phyloP scores from a whole-genome alignment of 2,888 invertebrate species.

The Hoplodrina blanda region DNA sequence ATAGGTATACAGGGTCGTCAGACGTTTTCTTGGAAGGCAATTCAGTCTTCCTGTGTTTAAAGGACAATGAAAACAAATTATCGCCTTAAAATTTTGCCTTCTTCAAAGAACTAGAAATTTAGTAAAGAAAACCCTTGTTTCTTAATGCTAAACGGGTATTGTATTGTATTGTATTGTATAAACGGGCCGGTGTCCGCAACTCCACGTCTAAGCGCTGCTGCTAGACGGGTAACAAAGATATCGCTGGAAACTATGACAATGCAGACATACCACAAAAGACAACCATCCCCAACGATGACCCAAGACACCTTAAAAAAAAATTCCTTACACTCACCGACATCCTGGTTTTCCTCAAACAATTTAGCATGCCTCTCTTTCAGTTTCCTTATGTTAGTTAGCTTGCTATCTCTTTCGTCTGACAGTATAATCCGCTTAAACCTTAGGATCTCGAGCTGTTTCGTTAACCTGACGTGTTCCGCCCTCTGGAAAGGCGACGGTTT shows the following conservation, averaged over 20 bases:
- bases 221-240: too few species aligned
- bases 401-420: conserved; percentile 93
- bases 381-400: conserved; percentile 91
- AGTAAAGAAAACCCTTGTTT: too few species aligned
- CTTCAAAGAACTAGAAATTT: too few species aligned
- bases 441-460: conserved; percentile 93
- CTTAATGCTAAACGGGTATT: too few species aligned
- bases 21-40: too few species aligned
- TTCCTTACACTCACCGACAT: conserved; percentile 89
- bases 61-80: too few species aligned
- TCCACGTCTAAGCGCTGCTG: too few species aligned
- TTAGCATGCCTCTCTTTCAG: conserved; percentile 92
- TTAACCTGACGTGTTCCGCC: conserved; percentile 91
- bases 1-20: too few species aligned
- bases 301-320: conserved; percentile 36
- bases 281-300: neutral
- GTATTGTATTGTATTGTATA: too few species aligned
- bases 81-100: too few species aligned
- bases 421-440: conserved; percentile 93
- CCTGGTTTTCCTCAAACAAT: conserved; percentile 93
- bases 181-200: too few species aligned
- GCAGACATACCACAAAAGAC: conserved; percentile 12
- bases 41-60: too few species aligned
- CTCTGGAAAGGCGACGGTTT: conserved; percentile 92
- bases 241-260: neutral